Base-by-base conservation (phyloP, 2,113 vertebrate species). In the Gambusia holbrooki region DNA sequence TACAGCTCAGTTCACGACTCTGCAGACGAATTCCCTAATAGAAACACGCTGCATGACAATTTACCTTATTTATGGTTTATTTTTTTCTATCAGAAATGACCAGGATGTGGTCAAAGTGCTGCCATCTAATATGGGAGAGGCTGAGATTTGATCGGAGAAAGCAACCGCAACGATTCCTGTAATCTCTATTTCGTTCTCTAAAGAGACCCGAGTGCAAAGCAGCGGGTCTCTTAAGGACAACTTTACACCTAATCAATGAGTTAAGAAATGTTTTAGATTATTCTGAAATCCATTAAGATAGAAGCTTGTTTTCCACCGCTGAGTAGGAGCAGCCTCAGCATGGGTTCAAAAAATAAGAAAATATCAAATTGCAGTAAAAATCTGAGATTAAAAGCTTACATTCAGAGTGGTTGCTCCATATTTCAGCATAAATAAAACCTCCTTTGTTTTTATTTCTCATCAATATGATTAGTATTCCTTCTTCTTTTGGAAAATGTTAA, bases 101-200 rank as follows among this genome's bases (percentile, higher is more conserved):
- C 70, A 81, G 81, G 87, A 87, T 86, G 81, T 79, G 81, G 79
- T 70, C 62, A 37, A 67, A 62, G 76, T 27, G 30, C 29, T 37
- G 86, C 79, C 71, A 87, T 65, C 33, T 67, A 73, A 90, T 67
- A 66, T 72, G 3, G 58, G 54, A 61, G 66, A 69, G 7, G n/a
- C 42, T 63, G 60, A 66, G 48, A 45, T 70, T 25, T 61, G 66
- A 69, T n/a, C 1, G 58, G 51, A 71, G 67, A 68, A 75, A 73
- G 79, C 17, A 40, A 42, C 32, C 61, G 28, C 62, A 83, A 74
- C 25, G 76, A 80, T 83, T 54, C 17, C 28, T 61, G 0, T 48
- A 25, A 64, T 64, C 68, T 32, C 37, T 12, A 30, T 13, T 32
- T 32, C 66, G 66, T 63, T 74, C 45, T 79, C 22, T 54, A 17